Percentiles rank a stretch among this genome's conserved stretches.
These are phyloP conservation scores for Rhinichthys osculus DNA, from an alignment of 2,797 vertebrate genomes.

Conservation along the genomic window DNA sequence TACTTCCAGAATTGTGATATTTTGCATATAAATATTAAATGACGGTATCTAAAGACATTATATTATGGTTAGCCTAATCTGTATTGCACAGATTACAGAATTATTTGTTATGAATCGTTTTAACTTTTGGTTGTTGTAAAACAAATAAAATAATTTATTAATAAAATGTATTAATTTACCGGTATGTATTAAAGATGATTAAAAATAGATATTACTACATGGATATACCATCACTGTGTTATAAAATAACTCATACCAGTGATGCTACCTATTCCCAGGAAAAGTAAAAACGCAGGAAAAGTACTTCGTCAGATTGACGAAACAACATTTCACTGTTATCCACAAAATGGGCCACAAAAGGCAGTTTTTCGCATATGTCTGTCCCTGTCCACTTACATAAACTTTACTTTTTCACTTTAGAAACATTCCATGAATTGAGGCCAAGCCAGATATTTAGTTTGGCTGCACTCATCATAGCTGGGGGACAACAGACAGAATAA, in stretches of 20 bases:
- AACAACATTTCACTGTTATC: conserved; percentile 58
- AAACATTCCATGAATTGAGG: conserved; percentile 66
- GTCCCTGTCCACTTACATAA: conserved; percentile 66
- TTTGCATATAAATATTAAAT: neutral
- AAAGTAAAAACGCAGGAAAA: neutral
- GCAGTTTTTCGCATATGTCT: conserved; percentile 67
- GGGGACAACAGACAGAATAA: conserved; percentile 41
- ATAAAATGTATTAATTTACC: neutral
- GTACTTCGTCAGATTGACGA: neutral
- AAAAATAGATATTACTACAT: neutral
- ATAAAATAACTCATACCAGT: neutral
- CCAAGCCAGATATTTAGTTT: conserved; percentile 73
- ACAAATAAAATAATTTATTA: neutral
- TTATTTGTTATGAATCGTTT: neutral
- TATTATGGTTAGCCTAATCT: neutral
- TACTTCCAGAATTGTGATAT: neutral
- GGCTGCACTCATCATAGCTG: conserved; percentile 64
- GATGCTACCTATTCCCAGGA: neutral
- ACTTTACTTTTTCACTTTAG: conserved; percentile 60
- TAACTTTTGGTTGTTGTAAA: neutral
- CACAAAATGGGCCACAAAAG: conserved; percentile 61
- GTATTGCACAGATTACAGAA: neutral
- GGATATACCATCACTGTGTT: too few species aligned
- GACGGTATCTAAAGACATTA: neutral
- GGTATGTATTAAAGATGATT: neutral